A percentile compares a stretch with the other conserved stretches of the same genome.
phyloP scores from a whole-genome alignment of 2,113 vertebrate genomes.

The Engystomops pustulosus region DNA sequence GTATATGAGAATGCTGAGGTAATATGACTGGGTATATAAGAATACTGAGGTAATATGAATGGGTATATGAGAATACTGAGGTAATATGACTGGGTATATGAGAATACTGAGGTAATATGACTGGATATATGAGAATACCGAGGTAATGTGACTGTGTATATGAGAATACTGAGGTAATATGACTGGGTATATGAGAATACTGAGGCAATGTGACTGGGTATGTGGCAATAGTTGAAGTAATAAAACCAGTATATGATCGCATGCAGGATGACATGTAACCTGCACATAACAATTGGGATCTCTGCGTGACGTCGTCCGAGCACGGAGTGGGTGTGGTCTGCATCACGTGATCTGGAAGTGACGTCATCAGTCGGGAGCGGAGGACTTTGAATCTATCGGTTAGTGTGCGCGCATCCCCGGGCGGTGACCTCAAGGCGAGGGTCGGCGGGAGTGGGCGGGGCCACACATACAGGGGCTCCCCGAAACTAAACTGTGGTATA shows the following conservation, averaged over 20 bases:
- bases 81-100: not conserved
- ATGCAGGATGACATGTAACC: too few relatives aligned
- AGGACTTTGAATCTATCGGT: conserved; percentile 11
- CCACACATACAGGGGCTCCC: too few relatives aligned
- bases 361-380: conserved; percentile 3
- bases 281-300: not conserved
- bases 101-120: not conserved
- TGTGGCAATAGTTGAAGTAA: not conserved
- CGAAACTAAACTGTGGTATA: too few relatives aligned
- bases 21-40: not conserved
- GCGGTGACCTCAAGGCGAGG: too few relatives aligned
- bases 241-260: not conserved
- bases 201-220: not conserved
- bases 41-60: not conserved
- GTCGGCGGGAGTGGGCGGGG: too few relatives aligned
- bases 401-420: not conserved
- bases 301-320: not conserved
- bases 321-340: not conserved
- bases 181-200: not conserved
- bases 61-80: not conserved
- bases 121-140: not conserved
- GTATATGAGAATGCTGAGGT: not conserved
- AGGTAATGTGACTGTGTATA: not conserved
- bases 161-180: not conserved
- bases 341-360: conserved; percentile 13